phyloP scores from a whole-genome alignment of 1,140 invertebrate genomes.

The Latrodectus geometricus region DNA sequence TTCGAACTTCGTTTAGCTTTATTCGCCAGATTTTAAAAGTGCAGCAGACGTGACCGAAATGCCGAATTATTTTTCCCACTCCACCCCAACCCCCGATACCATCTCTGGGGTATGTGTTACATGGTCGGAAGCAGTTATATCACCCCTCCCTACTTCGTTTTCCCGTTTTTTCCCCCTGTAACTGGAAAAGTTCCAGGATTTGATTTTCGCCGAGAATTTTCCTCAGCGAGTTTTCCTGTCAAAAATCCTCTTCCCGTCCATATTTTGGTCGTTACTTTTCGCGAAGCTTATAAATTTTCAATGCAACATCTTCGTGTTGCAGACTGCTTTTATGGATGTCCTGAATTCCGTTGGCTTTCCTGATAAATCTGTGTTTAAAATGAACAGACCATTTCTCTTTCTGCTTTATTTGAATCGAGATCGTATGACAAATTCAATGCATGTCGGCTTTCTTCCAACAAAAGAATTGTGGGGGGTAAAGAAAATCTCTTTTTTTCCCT shows the following conservation, averaged over 20 bases:
- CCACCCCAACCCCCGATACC: not conserved
- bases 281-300: slow-evolving; percentile 20
- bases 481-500: too few species aligned
- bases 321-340: slow-evolving; percentile 20
- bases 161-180: not conserved
- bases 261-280: not conserved
- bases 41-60: slow-evolving; percentile 35
- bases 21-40: slow-evolving; percentile 38
- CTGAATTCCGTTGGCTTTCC: too few species aligned
- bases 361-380: too few species aligned
- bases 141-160: not conserved
- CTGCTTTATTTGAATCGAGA: too few species aligned
- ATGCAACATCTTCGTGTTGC: slow-evolving; percentile 14
- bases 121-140: not conserved
- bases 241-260: not conserved
- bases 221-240: slow-evolving; percentile 9
- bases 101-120: not conserved
- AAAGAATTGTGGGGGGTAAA: too few species aligned
- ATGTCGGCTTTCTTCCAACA: too few species aligned
- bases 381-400: too few species aligned
- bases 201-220: slow-evolving; percentile 22
- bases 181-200: slow-evolving; percentile 29
- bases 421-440: too few species aligned
- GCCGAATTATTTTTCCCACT: slow-evolving; percentile 21
- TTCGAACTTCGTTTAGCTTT: not conserved